Conservation (phyloP, 1,140 invertebrate species). For the Achatina immaculata region DNA sequence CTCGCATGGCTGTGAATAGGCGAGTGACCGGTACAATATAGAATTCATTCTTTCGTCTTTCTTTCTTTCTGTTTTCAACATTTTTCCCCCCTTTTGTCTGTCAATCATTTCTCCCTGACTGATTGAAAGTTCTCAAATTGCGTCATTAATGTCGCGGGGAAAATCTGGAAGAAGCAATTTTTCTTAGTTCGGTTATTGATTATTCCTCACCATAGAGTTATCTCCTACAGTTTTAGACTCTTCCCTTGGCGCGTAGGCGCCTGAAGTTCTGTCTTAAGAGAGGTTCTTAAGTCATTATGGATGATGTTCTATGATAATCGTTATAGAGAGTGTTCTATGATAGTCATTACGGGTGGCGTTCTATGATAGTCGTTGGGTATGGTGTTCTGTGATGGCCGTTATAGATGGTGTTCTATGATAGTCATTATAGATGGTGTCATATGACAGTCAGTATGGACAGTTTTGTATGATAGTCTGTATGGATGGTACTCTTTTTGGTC, state of each 20-base stretch:
- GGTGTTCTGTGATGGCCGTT: too few relatives aligned
- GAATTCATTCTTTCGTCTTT: neutral
- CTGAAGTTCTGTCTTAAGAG: neutral
- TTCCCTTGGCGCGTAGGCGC: neutral
- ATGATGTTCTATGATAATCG: neutral
- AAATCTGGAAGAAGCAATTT: neutral
- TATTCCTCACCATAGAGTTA: neutral
- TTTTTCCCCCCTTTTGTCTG: neutral
- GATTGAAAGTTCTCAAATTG: neutral
- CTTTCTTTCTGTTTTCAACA: neutral
- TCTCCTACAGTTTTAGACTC: slow-evolving; percentile 2
- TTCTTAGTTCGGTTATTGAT: slow-evolving; percentile 5
- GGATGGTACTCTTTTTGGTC: too few relatives aligned
- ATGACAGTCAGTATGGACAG: too few relatives aligned
- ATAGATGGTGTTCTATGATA: neutral
- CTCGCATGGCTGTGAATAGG: neutral
- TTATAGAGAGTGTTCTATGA: too few relatives aligned
- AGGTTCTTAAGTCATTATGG: neutral
- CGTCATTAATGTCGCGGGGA: neutral
- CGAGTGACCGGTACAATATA: neutral
- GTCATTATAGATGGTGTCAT: too few relatives aligned
- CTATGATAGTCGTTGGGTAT: too few relatives aligned
- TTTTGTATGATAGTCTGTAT: too few relatives aligned
- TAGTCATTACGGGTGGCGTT: too few relatives aligned
- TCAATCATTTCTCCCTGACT: neutral